Conservation (phyloP, 2,797 vertebrate genomes). For the Acanthurus leucopareius region DNA sequence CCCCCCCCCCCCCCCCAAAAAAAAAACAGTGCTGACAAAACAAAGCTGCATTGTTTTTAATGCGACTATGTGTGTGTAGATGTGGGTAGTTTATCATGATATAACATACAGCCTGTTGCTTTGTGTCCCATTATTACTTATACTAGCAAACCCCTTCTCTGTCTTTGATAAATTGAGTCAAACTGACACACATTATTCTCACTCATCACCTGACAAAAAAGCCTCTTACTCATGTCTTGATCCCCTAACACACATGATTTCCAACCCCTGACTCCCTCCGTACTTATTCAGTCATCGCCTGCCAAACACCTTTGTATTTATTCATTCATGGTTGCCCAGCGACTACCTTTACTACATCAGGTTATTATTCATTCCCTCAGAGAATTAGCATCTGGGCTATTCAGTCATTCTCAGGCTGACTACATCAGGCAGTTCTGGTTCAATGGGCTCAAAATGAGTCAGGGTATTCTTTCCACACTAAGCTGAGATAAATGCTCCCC, state of each 20-base stretch:
- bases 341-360: constrained; percentile 24
- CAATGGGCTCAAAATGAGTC: constrained; percentile 43
- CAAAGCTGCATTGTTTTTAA: no score
- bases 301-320: constrained; percentile 40
- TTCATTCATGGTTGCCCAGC: neutral
- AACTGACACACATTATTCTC: no score
- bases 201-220: no score
- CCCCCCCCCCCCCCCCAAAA: no score
- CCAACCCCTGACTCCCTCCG: constrained; percentile 16
- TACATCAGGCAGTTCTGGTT: constrained; percentile 43
- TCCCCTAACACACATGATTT: constrained; percentile 22
- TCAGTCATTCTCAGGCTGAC: constrained; percentile 43
- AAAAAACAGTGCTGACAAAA: no score
- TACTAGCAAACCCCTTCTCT: neutral
- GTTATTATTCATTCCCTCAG: constrained; percentile 36
- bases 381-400: constrained; percentile 15
- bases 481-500: constrained; percentile 52
- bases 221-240: constrained; percentile 10
- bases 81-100: no score
- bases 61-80: no score
- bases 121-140: neutral
- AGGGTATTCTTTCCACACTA: constrained; percentile 42
- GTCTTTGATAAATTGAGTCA: constrained; percentile 8
- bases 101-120: no score
- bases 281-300: neutral